phyloP scores from a whole-genome alignment of 2,113 vertebrate genomes.

The Aegithalos caudatus region DNA sequence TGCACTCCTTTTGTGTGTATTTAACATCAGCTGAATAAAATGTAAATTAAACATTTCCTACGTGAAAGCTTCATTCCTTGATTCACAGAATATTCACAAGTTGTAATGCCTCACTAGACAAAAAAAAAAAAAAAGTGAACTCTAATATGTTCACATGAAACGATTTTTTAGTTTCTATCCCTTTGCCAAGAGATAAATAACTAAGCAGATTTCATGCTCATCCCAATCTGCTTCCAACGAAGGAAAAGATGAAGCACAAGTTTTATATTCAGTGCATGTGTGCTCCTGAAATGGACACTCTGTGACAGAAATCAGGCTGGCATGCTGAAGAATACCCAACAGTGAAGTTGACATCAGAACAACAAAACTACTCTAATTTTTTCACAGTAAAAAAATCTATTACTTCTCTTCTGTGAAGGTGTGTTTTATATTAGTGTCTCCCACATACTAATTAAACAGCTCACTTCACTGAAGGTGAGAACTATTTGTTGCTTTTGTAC shows the following conservation, averaged over 20 bases:
- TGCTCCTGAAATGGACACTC: background rate
- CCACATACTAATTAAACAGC: constrained; percentile 28
- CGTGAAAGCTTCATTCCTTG: background rate
- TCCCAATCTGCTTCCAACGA: background rate
- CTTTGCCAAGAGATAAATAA: background rate
- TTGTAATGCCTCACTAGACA: background rate
- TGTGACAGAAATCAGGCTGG: background rate
- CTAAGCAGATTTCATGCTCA: background rate
- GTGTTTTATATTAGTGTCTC: background rate
- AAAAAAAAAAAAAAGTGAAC: background rate
- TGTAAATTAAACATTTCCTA: background rate
- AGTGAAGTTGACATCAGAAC: background rate
- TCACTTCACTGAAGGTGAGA: background rate
- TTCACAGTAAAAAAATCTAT: background rate
- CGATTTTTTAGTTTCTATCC: background rate
- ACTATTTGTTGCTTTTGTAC: background rate
- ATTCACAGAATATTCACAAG: background rate
- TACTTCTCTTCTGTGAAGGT: background rate
- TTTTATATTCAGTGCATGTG: background rate
- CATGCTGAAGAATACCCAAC: background rate
- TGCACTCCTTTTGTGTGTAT: background rate
- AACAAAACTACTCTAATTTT: background rate
- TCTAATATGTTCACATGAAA: background rate
- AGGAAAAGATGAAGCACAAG: background rate
- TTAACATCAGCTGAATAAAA: background rate